Conservation (phyloP, 1,140 invertebrate genomes). For the Drosophila mauritiana region DNA sequence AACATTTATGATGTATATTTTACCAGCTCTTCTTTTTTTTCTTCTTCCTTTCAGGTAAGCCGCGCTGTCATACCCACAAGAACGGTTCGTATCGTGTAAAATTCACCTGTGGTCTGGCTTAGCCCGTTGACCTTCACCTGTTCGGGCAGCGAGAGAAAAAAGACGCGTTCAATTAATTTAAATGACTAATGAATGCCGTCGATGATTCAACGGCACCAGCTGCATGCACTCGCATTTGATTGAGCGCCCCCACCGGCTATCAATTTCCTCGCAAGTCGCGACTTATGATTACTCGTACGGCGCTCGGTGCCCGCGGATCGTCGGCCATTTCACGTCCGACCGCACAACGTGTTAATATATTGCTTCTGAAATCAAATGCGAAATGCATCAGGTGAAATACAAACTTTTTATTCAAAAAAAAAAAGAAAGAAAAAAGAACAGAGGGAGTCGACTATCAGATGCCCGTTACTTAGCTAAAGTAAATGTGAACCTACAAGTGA, state of each 20-base stretch:
- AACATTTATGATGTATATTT: neutral
- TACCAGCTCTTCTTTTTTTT: neutral
- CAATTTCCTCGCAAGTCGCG: slow-evolving; percentile 26
- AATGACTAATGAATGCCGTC: slow-evolving; percentile 40
- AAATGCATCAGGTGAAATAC: neutral
- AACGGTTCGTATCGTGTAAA: slow-evolving; percentile 1
- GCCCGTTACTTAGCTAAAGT: too few relatives aligned
- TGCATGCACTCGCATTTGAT: slow-evolving; percentile 65
- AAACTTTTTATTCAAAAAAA: neutral
- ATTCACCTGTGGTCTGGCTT: slow-evolving; percentile 1
- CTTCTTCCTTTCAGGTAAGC: slow-evolving; percentile 48
- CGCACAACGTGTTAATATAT: neutral
- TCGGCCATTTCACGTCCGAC: neutral
- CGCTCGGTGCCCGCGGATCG: neutral
- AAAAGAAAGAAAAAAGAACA: too few relatives aligned
- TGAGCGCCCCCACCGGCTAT: slow-evolving; percentile 12
- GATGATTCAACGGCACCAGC: slow-evolving; percentile 40
- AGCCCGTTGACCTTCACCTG: slow-evolving; percentile 28
- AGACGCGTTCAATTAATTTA: slow-evolving; percentile 26
- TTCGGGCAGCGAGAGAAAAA: neutral
- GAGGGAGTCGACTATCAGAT: too few relatives aligned
- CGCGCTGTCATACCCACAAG: slow-evolving; percentile 22
- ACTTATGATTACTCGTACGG: neutral
- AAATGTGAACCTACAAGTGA: too few relatives aligned
- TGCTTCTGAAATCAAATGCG: neutral